Base-by-base conservation (phyloP, 1,140 invertebrate genomes). In the Tetramorium parvispinum region DNA sequence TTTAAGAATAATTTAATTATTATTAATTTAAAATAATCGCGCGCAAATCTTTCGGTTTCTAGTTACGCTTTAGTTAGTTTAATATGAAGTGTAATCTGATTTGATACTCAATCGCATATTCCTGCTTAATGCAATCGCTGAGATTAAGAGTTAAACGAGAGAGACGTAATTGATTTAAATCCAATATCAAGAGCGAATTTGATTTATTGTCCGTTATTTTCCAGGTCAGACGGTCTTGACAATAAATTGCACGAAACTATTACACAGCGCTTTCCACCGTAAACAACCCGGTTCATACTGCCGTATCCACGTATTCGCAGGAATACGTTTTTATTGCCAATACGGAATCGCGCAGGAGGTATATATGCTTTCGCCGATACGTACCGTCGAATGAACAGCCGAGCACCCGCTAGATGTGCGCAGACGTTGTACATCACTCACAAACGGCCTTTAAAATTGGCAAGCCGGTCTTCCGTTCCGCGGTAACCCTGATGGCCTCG, bases 371-470 rank as follows among this genome's bases (percentile, higher is more conserved):
- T 79, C 61, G 77, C 55, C 66, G 53, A 83, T 46, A 73, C 21
- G 51, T 37, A 66, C 61, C 46, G 77, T 46, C 66, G 68, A 83
- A 75, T 75, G 79, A 83, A 83, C 78, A 68, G 53, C 46, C 46
- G 49, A 16, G 49, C 37, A 11, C 10, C 24, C 27, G 65, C 37
- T 73, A 85, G 71, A 81, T 43, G 51, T 40, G 27, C 77, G 61
- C 49, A 59, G 77, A 66, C 77, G 40, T 59, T 85, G 65, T 85
- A 49, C 85, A 85, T 86, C 78, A 83, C 27, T 86, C 55, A 63
- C 66, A 71, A 86, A 86, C 77, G 55, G 68, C 55, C 37, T 61
- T 75, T 83, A 63, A 85, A 85, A 83, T 87, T 87, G 78, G 77
- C 85, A 61, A 82, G 46, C 24, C 76, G 13, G 40, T 66, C 57